Evolutionary conservation across 2,888 invertebrate species (phyloP).

Genomic region (Spodoptera littoralis): DNA sequence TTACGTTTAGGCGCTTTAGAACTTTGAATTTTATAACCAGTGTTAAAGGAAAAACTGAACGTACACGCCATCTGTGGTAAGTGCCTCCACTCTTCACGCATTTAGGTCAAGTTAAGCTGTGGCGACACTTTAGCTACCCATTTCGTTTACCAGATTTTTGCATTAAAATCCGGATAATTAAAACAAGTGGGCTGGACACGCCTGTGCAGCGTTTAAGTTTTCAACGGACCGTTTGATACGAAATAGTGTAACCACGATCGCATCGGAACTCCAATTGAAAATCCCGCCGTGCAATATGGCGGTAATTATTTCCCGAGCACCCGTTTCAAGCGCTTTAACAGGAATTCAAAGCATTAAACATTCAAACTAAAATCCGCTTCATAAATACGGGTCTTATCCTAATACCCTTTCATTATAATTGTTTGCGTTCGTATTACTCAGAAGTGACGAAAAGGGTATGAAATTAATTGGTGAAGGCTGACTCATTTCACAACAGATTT

Average conservation of each 20-base stretch:
- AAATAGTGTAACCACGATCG: slow-evolving; percentile 24
- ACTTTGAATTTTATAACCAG: too few relatives aligned
- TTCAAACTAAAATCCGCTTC: slow-evolving; percentile 51
- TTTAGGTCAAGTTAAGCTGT: background rate
- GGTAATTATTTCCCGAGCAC: slow-evolving; percentile 44
- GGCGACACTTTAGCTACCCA: background rate
- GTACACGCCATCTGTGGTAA: background rate
- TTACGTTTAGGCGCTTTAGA: too few relatives aligned
- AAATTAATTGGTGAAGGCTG: slow-evolving; percentile 48
- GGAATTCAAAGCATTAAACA: slow-evolving; percentile 48
- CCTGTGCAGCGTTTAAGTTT: slow-evolving; percentile 9
- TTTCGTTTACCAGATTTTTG: background rate
- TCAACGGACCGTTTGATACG: slow-evolving; percentile 15
- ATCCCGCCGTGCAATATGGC: slow-evolving; percentile 35
- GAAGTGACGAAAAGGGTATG: slow-evolving; percentile 51
- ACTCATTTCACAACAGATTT: slow-evolving; percentile 50
- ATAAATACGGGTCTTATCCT: slow-evolving; percentile 54
- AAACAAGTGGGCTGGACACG: slow-evolving; percentile 5
- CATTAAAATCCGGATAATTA: background rate
- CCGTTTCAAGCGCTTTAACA: slow-evolving; percentile 41
- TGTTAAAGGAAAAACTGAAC: background rate
- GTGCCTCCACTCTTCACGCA: background rate
- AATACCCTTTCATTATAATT: slow-evolving; percentile 53
- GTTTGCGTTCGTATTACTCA: slow-evolving; percentile 45
- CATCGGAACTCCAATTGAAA: slow-evolving; percentile 28